These are phyloP conservation scores for Pithys albifrons DNA, from an alignment of 2,113 vertebrate genomes.

Conservation along the genomic window DNA sequence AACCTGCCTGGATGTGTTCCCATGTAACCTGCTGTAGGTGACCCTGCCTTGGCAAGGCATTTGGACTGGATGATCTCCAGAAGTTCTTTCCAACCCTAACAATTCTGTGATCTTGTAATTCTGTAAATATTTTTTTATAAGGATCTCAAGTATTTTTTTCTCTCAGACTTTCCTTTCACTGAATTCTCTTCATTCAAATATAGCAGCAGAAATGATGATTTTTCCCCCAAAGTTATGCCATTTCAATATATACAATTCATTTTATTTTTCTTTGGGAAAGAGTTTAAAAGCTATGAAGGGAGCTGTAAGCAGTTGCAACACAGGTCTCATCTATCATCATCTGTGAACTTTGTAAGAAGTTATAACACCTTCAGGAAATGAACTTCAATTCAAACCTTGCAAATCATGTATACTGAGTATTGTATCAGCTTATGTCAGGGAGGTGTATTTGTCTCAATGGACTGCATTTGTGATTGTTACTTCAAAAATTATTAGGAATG, in stretches of 20 bases:
- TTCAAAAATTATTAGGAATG: background rate
- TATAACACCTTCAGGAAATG: background rate
- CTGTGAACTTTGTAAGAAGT: background rate
- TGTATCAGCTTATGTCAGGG: background rate
- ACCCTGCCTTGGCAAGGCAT: background rate
- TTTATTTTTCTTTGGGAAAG: background rate
- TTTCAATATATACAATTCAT: background rate
- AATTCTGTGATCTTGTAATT: background rate
- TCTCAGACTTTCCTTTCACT: background rate
- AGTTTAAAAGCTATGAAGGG: background rate
- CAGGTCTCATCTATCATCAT: background rate
- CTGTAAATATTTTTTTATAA: background rate
- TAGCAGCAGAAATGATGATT: rapidly evolving
- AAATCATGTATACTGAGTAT: background rate
- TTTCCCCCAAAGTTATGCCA: background rate
- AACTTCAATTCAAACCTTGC: background rate
- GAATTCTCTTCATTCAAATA: background rate
- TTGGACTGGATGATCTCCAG: background rate
- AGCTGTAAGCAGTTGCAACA: background rate
- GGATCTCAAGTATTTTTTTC: background rate
- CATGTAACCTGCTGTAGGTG: background rate
- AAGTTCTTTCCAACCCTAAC: background rate
- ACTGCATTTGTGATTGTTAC: rapidly evolving
- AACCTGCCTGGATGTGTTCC: background rate
- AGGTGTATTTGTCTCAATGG: background rate